Evolutionary conservation across 1,140 invertebrate genomes (phyloP), one percentile per base, ranked within the genome.

Genomic region (Scaptomyza pallida): DNA sequence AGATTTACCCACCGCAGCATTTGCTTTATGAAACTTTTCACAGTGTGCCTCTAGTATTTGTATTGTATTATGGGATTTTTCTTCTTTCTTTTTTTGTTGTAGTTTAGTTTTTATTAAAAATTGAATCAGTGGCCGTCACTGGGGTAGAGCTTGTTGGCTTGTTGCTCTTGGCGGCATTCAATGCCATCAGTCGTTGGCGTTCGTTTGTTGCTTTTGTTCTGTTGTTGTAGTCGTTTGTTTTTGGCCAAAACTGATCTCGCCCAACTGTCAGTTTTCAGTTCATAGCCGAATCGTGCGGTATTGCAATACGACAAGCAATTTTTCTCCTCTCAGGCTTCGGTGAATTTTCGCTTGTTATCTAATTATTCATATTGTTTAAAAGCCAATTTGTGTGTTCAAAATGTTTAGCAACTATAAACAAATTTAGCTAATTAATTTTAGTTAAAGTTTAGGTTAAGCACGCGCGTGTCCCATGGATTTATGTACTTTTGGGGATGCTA

Each of bases 191-290:
- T 82, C 82, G 78, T 88, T 61, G 82, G 82, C 80, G 69, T 62
- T 81, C 71, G 71, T 59, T 72, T 72, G 69, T 72, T 75, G 69
- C 50, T 72, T 52, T 59, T 72, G 69, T 54, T 52, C 43, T 89
- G 76, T 89, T 89, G 73, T 89, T 78, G 69, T 89, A 78, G 80
- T 89, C 79, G 81, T 62, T 71, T 62, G 71, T 75, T 69, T 86
- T 88, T 88, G 71, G 75, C 67, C 79, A 89, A 90, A 88, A 90
- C 83, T 90, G 88, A 90, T 90, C 73, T 90, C 88, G 88, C 79
- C 77, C 69, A 90, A 90, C 76, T 90, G 88, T 90, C 88, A 90
- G 82, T 88, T 88, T 88, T 82, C 78, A 41, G 75, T 78, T 82
- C 62, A 89, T 56, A 67, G 82, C 64, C 82, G 82, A 88, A 68